phyloP scores from a whole-genome alignment of 2,113 vertebrate genomes.

The Tragulus kanchil region DNA sequence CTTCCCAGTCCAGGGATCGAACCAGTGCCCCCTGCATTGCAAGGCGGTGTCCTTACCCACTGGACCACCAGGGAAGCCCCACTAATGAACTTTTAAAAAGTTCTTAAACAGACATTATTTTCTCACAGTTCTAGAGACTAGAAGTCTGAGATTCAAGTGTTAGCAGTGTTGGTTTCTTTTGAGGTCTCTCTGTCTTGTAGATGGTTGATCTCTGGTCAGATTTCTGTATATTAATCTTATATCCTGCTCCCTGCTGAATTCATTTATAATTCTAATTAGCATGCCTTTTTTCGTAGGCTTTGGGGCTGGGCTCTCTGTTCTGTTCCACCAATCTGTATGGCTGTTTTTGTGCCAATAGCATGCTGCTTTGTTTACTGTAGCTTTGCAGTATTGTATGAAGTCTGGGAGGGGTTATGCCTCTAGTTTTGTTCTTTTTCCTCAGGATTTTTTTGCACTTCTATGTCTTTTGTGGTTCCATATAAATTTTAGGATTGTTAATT shows the following conservation, averaged over 20 bases:
- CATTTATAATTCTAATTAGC: not conserved
- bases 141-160: too few species aligned
- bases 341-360: not conserved
- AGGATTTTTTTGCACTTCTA: not conserved
- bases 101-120: too few species aligned
- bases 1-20: too few species aligned
- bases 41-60: too few species aligned
- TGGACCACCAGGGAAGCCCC: too few species aligned
- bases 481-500: not conserved
- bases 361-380: not conserved
- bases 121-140: too few species aligned
- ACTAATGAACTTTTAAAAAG: too few species aligned
- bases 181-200: too few species aligned
- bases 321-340: not conserved
- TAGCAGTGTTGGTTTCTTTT: too few species aligned
- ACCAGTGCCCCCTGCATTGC: too few species aligned
- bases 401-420: not conserved
- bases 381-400: not conserved
- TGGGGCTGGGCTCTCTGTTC: not conserved
- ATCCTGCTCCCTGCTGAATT: not conserved
- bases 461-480: not conserved
- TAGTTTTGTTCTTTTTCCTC: not conserved
- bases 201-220: too few species aligned
- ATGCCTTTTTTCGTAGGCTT: too few species aligned
- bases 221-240: not conserved